Percentiles rank a stretch among this genome's conserved stretches.
Evolutionary conservation across 2,113 vertebrate species (phyloP).

Genomic region (Poecile atricapillus): DNA sequence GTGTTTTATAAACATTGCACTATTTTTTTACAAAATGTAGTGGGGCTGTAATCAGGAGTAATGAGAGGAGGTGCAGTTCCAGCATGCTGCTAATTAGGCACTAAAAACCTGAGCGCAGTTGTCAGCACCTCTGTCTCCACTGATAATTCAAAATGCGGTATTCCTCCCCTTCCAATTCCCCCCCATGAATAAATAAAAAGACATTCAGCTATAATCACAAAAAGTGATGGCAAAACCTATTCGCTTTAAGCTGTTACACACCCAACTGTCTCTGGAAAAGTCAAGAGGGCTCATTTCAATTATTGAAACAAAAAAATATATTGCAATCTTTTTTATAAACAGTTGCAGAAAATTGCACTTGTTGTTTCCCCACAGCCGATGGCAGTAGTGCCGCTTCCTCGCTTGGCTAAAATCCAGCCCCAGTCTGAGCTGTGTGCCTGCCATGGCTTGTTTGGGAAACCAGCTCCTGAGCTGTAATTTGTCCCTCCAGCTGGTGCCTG

Average conservation of each 20-base stretch:
- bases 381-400: neutral
- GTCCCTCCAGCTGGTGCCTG: slow-evolving; percentile 42
- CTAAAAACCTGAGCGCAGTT: neutral
- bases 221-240: neutral
- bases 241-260: neutral
- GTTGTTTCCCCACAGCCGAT: neutral
- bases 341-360: neutral
- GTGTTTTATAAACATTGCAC: neutral
- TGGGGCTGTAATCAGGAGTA: neutral
- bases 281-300: neutral
- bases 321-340: neutral
- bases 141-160: neutral
- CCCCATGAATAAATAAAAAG: neutral
- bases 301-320: neutral
- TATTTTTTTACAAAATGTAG: neutral
- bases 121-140: neutral
- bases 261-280: neutral
- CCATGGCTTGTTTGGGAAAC: slow-evolving; percentile 13
- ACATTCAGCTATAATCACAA: neutral
- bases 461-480: neutral
- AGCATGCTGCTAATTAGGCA: neutral
- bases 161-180: neutral
- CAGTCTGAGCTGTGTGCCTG: neutral
- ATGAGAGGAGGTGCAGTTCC: neutral
- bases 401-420: neutral